These are phyloP conservation scores for Platorchestia sp. DNA, from an alignment of 1,140 invertebrate species.

Conservation along the genomic window DNA sequence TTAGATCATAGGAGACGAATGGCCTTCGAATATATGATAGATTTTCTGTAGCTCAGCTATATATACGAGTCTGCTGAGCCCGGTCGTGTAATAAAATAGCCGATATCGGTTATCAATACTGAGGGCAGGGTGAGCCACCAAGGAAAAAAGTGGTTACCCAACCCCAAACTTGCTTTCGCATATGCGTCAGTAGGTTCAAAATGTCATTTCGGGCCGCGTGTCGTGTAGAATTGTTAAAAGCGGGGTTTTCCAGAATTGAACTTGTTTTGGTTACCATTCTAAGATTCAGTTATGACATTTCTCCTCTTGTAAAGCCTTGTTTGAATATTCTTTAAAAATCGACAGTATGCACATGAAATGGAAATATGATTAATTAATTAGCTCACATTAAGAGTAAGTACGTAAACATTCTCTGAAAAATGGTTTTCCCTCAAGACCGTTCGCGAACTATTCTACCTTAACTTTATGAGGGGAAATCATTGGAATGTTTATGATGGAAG, in stretches of 20 bases:
- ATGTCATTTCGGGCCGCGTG: neutral
- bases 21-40: conserved; percentile 55
- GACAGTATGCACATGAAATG: neutral
- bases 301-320: neutral
- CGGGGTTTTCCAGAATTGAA: neutral
- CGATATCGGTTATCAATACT: conserved; percentile 52
- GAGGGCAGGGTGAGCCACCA: conserved; percentile 13
- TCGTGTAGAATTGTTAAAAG: neutral
- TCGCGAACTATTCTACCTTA: no score
- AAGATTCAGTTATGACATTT: neutral
- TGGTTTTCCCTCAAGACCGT: no score
- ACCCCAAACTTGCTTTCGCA: conserved; percentile 13
- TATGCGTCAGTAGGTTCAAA: conserved; percentile 8
- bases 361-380: no score
- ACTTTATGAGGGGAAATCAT: no score
- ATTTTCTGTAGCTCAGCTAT: conserved; percentile 55
- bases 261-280: neutral
- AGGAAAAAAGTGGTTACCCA: neutral
- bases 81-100: conserved; percentile 43
- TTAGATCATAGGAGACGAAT: conserved; percentile 50
- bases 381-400: no score
- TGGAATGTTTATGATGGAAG: no score
- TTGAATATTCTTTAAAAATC: neutral
- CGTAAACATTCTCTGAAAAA: no score
- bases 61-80: conserved; percentile 55